Evolutionary conservation across 2,797 vertebrate species (phyloP), one percentile per base, ranked within the genome.

Genomic region (Sebastes steindachneri): DNA sequence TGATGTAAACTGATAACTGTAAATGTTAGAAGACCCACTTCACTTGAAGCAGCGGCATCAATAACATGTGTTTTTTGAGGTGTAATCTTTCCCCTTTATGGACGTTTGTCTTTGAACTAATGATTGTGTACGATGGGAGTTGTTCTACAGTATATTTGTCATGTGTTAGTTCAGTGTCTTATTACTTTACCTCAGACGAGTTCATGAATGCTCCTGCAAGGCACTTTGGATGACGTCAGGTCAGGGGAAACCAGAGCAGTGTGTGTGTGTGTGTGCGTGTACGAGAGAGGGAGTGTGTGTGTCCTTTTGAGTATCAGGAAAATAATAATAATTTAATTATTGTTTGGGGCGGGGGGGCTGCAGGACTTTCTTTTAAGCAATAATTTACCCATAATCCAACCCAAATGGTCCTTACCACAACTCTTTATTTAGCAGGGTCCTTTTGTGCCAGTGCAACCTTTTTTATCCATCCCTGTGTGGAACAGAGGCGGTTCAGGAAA

Each of bases 181-280:
- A 83, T 92, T 84, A 85, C 55, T 92, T 93, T 92, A 92, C 89
- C 86, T 89, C 88, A 88, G 57, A 90, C 8, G 12, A 82, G 51
- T 74, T 80, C 9, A 71, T 19, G 70, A 87, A 83, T 63, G 77
- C 79, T 85, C 60, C 82, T 83, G 70, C 76, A 79, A 85, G 68
- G 86, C 73, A 89, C 85, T 87, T 80, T 89, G 82, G 65, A 77
- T 74, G 57, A 68, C 9, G 26, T 72, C 28, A 63, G 60, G 64
- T 82, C 68, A 70, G 41, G 29, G 33, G n/a, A 80, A 80, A 81
- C 59, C 51, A 72, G 35, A 85, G 58, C 58, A 29, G 28, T 29
- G 25, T 31, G 63, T 55, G 51, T 37, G 48, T 35, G 69, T 26
- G 35, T 23, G 70, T 59, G 57, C 65, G 62, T 48, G 37, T 19